These are phyloP conservation scores for Aphelocoma coerulescens DNA, from an alignment of 2,113 vertebrate species.

Conservation along the genomic window DNA sequence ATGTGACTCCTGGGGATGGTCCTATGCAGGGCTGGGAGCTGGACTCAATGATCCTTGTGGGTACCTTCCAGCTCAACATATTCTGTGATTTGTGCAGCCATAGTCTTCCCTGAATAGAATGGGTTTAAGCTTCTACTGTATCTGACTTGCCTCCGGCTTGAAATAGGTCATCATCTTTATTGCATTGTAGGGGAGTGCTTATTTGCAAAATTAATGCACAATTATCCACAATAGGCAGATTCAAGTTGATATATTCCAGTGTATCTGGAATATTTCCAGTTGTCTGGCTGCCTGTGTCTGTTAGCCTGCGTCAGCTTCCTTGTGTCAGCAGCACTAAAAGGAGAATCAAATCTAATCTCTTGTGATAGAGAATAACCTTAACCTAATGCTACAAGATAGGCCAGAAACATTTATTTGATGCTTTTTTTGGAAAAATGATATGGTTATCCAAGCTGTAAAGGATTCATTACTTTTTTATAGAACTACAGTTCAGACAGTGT, in stretches of 20 bases:
- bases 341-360: conserved; percentile 32
- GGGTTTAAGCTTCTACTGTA: background rate
- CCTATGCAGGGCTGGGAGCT: background rate
- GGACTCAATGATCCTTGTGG: background rate
- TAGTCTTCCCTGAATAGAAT: background rate
- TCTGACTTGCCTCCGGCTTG: conserved; percentile 16
- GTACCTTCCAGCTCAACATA: background rate
- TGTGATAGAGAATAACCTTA: conserved; percentile 29
- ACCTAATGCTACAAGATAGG: background rate
- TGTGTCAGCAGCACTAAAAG: conserved; percentile 31
- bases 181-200: conserved; percentile 31
- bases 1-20: background rate
- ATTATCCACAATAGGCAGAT: conserved; percentile 21
- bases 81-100: background rate
- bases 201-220: conserved; percentile 52
- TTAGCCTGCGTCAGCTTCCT: conserved; percentile 24
- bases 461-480: background rate
- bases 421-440: conserved; percentile 5
- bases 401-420: background rate
- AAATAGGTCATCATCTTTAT: conserved; percentile 38
- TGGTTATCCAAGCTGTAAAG: background rate
- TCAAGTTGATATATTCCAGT: conserved; percentile 36
- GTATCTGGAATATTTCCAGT: conserved; percentile 45
- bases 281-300: background rate
- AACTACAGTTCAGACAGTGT: background rate